Evolutionary conservation across 2,888 invertebrate species (phyloP), one percentile per base, ranked within the genome.

Genomic region (Merodon equestris): DNA sequence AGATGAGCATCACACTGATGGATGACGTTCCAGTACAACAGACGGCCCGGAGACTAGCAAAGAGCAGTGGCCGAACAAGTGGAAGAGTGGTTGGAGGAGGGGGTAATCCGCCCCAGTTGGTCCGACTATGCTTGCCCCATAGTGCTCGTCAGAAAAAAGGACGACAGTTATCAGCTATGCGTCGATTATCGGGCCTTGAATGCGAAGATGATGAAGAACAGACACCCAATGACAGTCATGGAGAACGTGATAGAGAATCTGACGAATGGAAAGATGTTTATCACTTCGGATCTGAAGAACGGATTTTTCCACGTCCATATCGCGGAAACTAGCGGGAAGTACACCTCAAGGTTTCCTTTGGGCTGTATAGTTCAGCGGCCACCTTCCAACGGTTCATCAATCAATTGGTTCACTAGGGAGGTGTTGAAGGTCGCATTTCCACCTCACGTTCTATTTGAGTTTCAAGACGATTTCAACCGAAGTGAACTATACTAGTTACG

Each of bases 321-420:
- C 0, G 47, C 47, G 0, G 15, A 58, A 12, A 9, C 7, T 0
- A 77, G 66, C 15, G 18, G 63, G 19, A 74, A 74, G 79, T 87
- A 87, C 60, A 88, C 87, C 1, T 84, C 9, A 84, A 82, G 74
- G 84, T 84, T 40, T 87, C 88, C 0, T 89, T 88, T 82, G 88
- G 88, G 3, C 44, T n/a, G n/a, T n/a, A 86, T 85, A 19, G 83
- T 82, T 9, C n/a, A n/a, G n/a, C n/a, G n/a, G n/a, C n/a, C n/a
- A n/a, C n/a, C n/a, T n/a, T n/a, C n/a, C n/a, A n/a, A n/a, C n/a
- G n/a, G n/a, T n/a, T n/a, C n/a, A n/a, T n/a, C n/a, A n/a, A n/a
- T n/a, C n/a, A n/a, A n/a, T 88, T 88, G 10, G 75, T 83, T 7
- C 82, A 84, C 13, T 87, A 88, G n/a, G n/a, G n/a, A n/a, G n/a